Evolutionary conservation across 92 coral and sea anemone species (phyloP).

Genomic region (Paramuricea clavata): DNA sequence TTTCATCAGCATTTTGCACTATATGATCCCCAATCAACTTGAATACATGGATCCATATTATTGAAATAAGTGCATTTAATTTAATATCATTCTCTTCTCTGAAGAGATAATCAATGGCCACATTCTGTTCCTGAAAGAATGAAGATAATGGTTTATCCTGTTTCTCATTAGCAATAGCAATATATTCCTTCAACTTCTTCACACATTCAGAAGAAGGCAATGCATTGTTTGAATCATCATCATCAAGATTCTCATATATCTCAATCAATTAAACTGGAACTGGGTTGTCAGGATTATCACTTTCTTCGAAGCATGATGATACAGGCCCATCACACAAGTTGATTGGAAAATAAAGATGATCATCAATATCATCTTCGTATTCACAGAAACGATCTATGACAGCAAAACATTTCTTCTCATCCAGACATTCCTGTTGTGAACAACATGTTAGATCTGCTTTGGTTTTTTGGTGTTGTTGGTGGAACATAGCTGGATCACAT

Average conservation of each 20-base stretch:
- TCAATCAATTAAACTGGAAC: slow-evolving; percentile 18
- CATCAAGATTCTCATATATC: slow-evolving; percentile 22
- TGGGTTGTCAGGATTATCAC: not conserved
- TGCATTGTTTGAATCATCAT: not conserved
- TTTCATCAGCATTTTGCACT: not conserved
- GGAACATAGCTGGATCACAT: slow-evolving; percentile 42
- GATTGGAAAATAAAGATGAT: not conserved
- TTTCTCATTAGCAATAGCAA: not conserved
- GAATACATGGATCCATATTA: slow-evolving; percentile 8
- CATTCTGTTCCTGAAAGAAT: not conserved
- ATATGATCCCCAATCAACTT: slow-evolving; percentile 9
- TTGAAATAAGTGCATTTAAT: not conserved
- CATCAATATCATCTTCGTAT: not conserved
- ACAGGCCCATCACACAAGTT: not conserved
- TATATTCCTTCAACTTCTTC: not conserved
- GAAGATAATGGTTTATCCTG: not conserved
- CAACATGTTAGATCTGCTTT: slow-evolving; percentile 26
- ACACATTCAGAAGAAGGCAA: slow-evolving; percentile 4
- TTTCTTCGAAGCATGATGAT: not conserved
- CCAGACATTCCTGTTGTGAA: slow-evolving; percentile 1
- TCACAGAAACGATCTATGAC: not conserved
- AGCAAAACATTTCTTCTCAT: slow-evolving; percentile 6
- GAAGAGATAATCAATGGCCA: not conserved
- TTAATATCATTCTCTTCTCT: not conserved
- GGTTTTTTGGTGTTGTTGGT: not conserved